Evolutionary conservation across 2,888 invertebrate species (phyloP), one percentile per base, ranked within the genome.

Genomic region (Callyntrura sp.): DNA sequence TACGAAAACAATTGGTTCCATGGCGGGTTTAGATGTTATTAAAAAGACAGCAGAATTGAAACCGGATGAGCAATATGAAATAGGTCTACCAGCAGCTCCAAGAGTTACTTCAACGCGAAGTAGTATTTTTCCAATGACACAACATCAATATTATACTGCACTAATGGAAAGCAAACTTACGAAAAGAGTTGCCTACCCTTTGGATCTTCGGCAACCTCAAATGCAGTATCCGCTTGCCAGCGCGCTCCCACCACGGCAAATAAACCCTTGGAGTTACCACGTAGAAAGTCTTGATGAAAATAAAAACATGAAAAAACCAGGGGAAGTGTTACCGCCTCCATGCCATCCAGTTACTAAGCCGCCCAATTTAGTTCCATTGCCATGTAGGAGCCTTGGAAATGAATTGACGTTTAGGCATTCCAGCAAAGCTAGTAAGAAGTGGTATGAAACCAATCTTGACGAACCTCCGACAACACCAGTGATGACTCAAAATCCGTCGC

Each of bases 11-110:
- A 92, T 93, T 0, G 92, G 92, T 11, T 92, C 92, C 4, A 85
- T 92, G 82, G 92, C 92, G 11, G 92, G 91, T 9, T 79, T 92
- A 23, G 89, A 92, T 68, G 85, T 91, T 6, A 83, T 90, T 6
- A 91, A 93, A 20, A 87, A 89, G 20, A 76, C 81, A 0, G 91
- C 84, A 0, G 91, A 91, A 57, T 88, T 93, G 9, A 85, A 87
- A 48, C 93, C 93, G 0, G 93, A 93, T 81, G 92, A 93, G 73
- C 92, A 92, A n/a, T 93, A 93, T 51, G 91, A 91, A 81, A 91
- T 91, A 45, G 93, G 93, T 8, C 79, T 93, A 2, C 93, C 93
- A 28, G 88, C 83, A 14, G 91, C 87, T 55, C 89, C 89, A 20
- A 89, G 78, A 20, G 84, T 89, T 9, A 57, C 79, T 6, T 84